Evolutionary conservation across 2,113 vertebrate species (phyloP).

Genomic region (Solea solea): DNA sequence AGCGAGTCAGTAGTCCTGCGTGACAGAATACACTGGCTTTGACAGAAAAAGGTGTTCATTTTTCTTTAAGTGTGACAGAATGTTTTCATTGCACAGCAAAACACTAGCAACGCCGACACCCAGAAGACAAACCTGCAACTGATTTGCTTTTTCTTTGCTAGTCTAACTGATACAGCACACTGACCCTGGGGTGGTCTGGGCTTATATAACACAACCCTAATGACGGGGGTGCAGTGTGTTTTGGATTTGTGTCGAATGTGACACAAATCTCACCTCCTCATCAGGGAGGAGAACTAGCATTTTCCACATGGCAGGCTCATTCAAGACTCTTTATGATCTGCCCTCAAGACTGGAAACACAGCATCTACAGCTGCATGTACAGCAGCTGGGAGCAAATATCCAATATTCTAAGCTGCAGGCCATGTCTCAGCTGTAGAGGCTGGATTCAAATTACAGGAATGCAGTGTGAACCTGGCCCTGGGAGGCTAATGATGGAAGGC

Average conservation of each 20-base stretch:
- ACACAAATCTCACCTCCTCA: not conserved
- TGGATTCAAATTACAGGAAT: conserved; percentile 49
- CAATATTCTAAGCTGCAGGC: conserved; percentile 23
- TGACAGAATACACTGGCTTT: not conserved
- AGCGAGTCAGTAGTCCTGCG: too few species aligned
- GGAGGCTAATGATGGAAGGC: conserved; percentile 39
- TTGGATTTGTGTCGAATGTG: not conserved
- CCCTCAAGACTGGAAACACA: not conserved
- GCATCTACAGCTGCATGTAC: conserved; percentile 19
- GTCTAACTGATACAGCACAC: conserved; percentile 3
- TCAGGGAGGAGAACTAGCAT: conserved; percentile 3
- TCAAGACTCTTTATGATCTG: conserved; percentile 11
- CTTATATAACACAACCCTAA: not conserved
- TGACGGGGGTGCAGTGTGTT: not conserved
- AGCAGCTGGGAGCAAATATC: conserved; percentile 19
- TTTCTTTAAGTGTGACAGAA: conserved; percentile 12
- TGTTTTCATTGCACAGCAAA: conserved; percentile 20
- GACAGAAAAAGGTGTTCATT: not conserved
- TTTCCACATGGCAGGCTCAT: not conserved
- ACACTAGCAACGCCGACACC: not conserved
- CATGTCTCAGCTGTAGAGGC: conserved; percentile 29
- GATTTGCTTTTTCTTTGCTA: not conserved
- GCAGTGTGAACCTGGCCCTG: conserved; percentile 21
- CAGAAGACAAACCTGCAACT: conserved; percentile 3
- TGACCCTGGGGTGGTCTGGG: conserved; percentile 1